A percentile compares a stretch with the other conserved stretches of the same genome.
phyloP scores from a whole-genome alignment of 2,797 vertebrate species.

The Phrynocephalus guinanensis region DNA sequence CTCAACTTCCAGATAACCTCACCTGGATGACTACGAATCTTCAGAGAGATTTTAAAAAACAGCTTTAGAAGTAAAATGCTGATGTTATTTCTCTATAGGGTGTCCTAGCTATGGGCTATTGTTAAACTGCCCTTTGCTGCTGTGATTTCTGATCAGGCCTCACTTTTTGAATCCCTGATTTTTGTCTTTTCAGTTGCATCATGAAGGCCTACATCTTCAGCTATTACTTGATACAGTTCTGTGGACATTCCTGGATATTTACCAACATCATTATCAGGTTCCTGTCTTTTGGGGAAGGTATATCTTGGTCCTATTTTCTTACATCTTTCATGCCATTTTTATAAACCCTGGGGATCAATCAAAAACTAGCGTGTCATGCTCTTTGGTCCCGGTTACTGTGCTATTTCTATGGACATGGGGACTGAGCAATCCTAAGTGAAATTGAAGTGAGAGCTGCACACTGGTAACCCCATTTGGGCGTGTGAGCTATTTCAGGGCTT shows the following conservation, averaged over 20 bases:
- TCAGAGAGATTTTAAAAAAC: too few species aligned
- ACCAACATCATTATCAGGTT: slow-evolving; percentile 91
- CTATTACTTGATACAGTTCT: slow-evolving; percentile 95
- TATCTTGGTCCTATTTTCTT: slow-evolving; percentile 41
- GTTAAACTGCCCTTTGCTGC: not conserved
- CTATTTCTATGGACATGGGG: not conserved
- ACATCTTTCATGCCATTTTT: not conserved
- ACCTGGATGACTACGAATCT: too few species aligned
- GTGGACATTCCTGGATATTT: slow-evolving; percentile 95
- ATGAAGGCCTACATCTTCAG: slow-evolving; percentile 86
- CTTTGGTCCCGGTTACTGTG: not conserved
- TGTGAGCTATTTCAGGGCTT: too few species aligned
- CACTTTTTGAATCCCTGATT: slow-evolving; percentile 44
- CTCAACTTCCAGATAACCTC: too few species aligned
- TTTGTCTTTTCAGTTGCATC: slow-evolving; percentile 76
- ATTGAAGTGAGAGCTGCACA: too few species aligned
- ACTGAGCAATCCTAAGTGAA: not conserved
- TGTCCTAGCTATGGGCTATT: not conserved
- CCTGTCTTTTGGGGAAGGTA: slow-evolving; percentile 92
- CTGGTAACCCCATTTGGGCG: too few species aligned
- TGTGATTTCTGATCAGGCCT: not conserved
- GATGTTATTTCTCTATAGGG: not conserved
- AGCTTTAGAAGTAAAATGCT: not conserved
- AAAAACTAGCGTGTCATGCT: not conserved
- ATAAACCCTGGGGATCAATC: not conserved